A percentile compares a stretch with the other conserved stretches of the same genome.
phyloP scores from a whole-genome alignment of 2,113 vertebrate species.

The Pseudopipra pipra region DNA sequence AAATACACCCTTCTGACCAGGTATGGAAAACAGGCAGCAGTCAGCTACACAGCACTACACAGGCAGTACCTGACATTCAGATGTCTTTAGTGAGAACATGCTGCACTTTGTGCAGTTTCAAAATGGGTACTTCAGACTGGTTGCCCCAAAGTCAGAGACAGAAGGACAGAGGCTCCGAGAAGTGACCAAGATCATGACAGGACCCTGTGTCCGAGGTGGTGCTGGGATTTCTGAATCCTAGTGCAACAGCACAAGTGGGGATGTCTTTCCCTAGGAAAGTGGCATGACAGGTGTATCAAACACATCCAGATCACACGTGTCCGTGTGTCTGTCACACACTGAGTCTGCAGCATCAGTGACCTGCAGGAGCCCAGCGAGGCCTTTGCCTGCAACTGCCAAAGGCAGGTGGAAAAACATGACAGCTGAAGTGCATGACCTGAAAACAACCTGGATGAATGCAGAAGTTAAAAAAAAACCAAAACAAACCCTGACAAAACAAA shows the following conservation, averaged over 20 bases:
- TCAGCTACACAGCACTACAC: background rate
- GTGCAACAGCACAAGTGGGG: background rate
- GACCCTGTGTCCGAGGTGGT: background rate
- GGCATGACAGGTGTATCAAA: background rate
- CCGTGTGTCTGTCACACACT: background rate
- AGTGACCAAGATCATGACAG: too few relatives aligned
- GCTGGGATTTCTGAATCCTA: background rate
- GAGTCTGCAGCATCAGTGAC: background rate
- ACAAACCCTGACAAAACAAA: background rate
- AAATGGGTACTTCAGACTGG: background rate
- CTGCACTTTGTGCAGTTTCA: background rate
- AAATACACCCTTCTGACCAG: background rate
- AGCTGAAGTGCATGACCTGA: background rate
- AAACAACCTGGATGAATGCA: background rate
- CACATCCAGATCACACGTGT: fast-evolving
- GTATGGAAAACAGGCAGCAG: background rate
- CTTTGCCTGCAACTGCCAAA: background rate
- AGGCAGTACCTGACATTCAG: background rate
- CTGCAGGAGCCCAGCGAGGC: background rate
- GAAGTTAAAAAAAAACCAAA: background rate
- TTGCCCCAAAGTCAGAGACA: background rate
- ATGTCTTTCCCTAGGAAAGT: background rate
- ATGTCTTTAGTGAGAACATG: fast-evolving
- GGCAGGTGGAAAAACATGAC: background rate
- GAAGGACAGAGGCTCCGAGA: background rate